phyloP scores from a whole-genome alignment of 2,113 vertebrate genomes.

The Seriola rivoliana region DNA sequence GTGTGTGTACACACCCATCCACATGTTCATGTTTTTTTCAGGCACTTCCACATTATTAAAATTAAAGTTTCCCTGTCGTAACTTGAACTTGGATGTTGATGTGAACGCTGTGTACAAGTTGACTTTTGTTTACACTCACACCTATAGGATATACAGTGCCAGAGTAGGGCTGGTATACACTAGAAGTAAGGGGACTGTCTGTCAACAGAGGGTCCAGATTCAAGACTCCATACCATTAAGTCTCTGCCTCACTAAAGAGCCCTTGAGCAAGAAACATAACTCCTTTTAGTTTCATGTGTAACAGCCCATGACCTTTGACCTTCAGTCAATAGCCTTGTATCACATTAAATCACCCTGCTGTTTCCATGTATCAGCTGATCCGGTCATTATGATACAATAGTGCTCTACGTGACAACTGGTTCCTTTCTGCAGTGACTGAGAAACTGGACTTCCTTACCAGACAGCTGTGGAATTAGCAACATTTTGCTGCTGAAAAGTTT shows the following conservation, averaged over 20 bases:
- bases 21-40: neutral
- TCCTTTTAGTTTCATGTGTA: neutral
- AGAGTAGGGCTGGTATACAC: neutral
- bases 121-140: neutral
- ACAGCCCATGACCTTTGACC: conserved; percentile 11
- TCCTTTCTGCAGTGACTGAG: conserved; percentile 6
- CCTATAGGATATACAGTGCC: neutral
- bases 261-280: neutral
- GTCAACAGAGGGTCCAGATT: neutral
- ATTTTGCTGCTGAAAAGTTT: conserved; percentile 36
- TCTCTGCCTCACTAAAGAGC: neutral
- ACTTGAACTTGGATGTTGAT: neutral
- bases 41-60: neutral
- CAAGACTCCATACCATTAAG: neutral
- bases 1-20: no score
- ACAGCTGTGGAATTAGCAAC: neutral
- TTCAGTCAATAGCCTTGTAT: neutral
- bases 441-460: neutral
- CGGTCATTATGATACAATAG: neutral
- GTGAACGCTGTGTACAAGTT: neutral
- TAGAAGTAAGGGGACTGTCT: neutral
- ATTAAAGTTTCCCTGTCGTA: neutral
- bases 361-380: neutral
- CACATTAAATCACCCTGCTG: conserved; percentile 9
- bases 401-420: neutral